These are phyloP conservation scores for Protodeltote pygarga DNA, from an alignment of 2,888 invertebrate species.

Conservation along the genomic window DNA sequence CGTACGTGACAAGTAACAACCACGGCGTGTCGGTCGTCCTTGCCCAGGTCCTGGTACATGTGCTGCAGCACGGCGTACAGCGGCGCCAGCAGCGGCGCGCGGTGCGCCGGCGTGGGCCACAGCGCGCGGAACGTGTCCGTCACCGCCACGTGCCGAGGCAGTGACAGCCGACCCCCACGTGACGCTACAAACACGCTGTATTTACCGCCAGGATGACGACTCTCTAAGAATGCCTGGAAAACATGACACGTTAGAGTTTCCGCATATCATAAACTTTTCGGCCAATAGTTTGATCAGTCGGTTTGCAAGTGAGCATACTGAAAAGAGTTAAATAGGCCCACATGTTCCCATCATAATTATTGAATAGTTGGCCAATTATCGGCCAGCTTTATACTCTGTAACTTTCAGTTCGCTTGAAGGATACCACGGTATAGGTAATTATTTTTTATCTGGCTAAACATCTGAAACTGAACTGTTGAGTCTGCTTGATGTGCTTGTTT, in stretches of 20 bases:
- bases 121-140: constrained; percentile 87
- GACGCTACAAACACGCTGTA: constrained; percentile 95
- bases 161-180: constrained; percentile 80
- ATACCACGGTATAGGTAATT: no score
- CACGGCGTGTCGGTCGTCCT: constrained; percentile 93
- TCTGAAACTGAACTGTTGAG: no score
- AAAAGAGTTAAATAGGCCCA: no score
- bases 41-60: constrained; percentile 94
- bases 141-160: constrained; percentile 86
- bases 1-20: constrained; percentile 94
- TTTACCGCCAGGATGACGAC: constrained; percentile 91
- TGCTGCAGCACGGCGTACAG: constrained; percentile 94
- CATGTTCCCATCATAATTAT: no score
- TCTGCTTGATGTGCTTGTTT: no score
- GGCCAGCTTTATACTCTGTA: no score
- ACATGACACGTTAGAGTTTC: background rate
- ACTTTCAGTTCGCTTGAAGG: no score
- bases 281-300: no score
- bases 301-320: no score
- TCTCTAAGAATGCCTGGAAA: constrained; percentile 89
- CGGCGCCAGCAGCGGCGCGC: constrained; percentile 93
- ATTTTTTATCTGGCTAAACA: no score
- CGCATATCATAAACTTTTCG: no score
- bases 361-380: no score
- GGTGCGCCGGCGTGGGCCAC: constrained; percentile 88